Evolutionary conservation across 2,888 invertebrate genomes (phyloP).

Genomic region (Eucera pruinosa): DNA sequence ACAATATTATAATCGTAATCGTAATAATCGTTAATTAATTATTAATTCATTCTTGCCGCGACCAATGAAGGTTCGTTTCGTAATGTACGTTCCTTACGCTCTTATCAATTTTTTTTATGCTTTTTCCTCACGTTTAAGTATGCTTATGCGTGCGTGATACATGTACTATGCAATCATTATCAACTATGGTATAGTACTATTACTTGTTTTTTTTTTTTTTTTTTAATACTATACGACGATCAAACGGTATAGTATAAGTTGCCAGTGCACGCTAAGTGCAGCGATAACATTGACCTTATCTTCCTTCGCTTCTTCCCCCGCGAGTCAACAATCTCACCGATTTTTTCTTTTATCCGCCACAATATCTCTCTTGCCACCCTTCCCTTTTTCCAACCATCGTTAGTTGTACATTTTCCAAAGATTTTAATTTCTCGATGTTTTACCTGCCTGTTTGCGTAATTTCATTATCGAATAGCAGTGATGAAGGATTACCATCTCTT

Average conservation of each 20-base stretch:
- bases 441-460: constrained; percentile 29
- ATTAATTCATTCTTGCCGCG: constrained; percentile 29
- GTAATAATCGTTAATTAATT: constrained; percentile 31
- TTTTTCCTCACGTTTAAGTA: constrained; percentile 66
- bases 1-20: constrained; percentile 42
- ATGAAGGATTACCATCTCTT: constrained; percentile 40
- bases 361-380: background rate
- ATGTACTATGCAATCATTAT: constrained; percentile 71
- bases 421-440: background rate
- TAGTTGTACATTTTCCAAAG: too few relatives aligned
- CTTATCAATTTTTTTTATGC: constrained; percentile 31
- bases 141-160: constrained; percentile 70
- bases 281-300: constrained; percentile 59
- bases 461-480: constrained; percentile 32
- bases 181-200: constrained; percentile 71
- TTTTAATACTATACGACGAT: constrained; percentile 76
- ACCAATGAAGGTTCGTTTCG: constrained; percentile 28
- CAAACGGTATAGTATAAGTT: constrained; percentile 71
- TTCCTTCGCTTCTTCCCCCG: constrained; percentile 20
- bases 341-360: background rate
- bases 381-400: too few relatives aligned
- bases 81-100: constrained; percentile 6
- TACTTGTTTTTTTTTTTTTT: constrained; percentile 8
- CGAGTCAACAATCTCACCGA: constrained; percentile 18
- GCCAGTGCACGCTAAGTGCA: constrained; percentile 59